A percentile compares a stretch with the other conserved stretches of the same genome.
Conservation (phyloP, 2,113 vertebrate genomes). For the Halcyon senegalensis region DNA sequence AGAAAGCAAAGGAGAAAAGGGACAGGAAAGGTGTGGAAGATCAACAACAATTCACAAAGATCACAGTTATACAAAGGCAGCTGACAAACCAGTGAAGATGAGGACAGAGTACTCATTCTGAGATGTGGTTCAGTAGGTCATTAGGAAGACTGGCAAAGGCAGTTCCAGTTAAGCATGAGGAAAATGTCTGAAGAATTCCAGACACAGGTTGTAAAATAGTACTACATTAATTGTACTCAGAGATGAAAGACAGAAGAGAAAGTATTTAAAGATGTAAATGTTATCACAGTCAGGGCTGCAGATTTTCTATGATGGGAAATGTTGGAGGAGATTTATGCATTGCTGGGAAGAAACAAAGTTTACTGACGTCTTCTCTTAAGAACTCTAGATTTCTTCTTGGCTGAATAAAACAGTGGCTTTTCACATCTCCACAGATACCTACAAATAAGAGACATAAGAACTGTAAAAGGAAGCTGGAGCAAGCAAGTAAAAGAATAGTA, state of each 20-base stretch:
- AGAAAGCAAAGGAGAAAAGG: not conserved
- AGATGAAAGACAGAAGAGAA: slow-evolving; percentile 17
- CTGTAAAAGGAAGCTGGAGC: not conserved
- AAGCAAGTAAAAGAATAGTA: not conserved
- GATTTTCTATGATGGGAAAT: not conserved
- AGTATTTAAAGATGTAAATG: slow-evolving; percentile 13
- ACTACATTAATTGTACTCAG: not conserved
- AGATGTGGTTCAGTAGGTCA: not conserved
- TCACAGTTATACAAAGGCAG: not conserved
- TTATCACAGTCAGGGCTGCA: not conserved
- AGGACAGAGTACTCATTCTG: not conserved
- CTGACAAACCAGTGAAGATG: not conserved
- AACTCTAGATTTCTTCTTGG: slow-evolving; percentile 31
- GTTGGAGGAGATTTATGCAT: not conserved
- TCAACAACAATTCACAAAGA: not conserved
- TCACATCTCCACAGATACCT: slow-evolving; percentile 79
- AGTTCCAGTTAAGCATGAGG: not conserved
- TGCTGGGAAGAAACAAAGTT: not conserved
- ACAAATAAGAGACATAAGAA: not conserved
- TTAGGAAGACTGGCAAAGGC: not conserved
- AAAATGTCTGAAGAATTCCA: not conserved
- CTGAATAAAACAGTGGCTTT: slow-evolving; percentile 71
- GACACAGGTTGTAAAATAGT: not conserved
- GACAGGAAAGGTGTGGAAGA: not conserved
- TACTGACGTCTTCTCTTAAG: slow-evolving; percentile 79